A percentile compares a stretch with the other conserved stretches of the same genome.
Conservation (phyloP, 2,797 vertebrate genomes). For the Buphagus erythrorhynchus region DNA sequence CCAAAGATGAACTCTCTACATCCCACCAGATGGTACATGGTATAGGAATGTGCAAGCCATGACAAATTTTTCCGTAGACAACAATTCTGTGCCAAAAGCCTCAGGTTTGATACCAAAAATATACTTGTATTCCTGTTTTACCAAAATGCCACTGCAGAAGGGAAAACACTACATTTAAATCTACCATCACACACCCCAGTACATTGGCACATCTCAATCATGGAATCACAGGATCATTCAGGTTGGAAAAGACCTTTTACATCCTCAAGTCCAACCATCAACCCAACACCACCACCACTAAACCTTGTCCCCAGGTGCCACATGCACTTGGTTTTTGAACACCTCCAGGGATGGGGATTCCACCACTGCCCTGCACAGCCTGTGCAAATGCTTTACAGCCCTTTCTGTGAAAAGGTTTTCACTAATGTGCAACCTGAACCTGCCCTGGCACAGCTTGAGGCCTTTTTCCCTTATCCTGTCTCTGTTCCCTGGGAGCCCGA, state of each 20-base stretch:
- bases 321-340: background rate
- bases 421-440: accelerated
- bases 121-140: background rate
- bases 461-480: accelerated
- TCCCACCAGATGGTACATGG: background rate
- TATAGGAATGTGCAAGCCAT: background rate
- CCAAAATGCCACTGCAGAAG: background rate
- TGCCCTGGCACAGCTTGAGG: accelerated
- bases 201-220: background rate
- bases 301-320: background rate
- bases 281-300: background rate
- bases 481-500: accelerated
- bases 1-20: background rate
- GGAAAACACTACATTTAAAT: background rate
- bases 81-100: background rate
- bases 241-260: background rate
- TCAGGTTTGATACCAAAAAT: background rate
- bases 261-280: background rate
- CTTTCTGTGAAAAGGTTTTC: background rate
- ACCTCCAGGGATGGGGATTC: background rate
- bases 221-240: background rate
- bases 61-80: background rate
- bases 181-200: background rate
- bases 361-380: background rate
- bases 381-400: background rate